A percentile compares a stretch with the other conserved stretches of the same genome.
phyloP scores from a whole-genome alignment of 2,797 vertebrate genomes.

The Paratrypauchen microcephalus region DNA sequence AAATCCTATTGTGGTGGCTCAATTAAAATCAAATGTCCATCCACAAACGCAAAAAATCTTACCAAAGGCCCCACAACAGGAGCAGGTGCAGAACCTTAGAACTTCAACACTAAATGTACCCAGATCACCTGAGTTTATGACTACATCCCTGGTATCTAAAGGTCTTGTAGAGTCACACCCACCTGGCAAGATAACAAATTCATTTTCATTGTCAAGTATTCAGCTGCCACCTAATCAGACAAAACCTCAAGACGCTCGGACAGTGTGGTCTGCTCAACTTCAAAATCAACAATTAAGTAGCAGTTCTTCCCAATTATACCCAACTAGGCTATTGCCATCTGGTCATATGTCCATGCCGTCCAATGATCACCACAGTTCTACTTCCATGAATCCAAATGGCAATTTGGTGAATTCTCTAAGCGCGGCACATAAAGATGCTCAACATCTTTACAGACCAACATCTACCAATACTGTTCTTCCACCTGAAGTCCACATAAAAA shows the following conservation, averaged over 20 bases:
- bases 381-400: constrained; percentile 5
- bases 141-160: constrained; percentile 25
- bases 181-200: background rate
- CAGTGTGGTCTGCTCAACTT: constrained; percentile 72
- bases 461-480: constrained; percentile 27
- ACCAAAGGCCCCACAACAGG: constrained; percentile 48
- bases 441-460: background rate
- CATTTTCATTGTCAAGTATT: background rate
- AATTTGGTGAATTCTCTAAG: background rate
- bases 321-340: constrained; percentile 49
- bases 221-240: constrained; percentile 66
- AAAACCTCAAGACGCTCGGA: constrained; percentile 67
- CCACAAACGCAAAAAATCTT: constrained; percentile 80
- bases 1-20: constrained; percentile 89
- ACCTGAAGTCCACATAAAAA: constrained; percentile 69
- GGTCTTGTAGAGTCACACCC: background rate
- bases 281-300: constrained; percentile 45
- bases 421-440: background rate
- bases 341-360: constrained; percentile 26
- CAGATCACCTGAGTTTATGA: constrained; percentile 47
- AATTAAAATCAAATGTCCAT: constrained; percentile 80
- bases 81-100: constrained; percentile 46
- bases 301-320: constrained; percentile 54
- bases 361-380: constrained; percentile 4
- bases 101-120: constrained; percentile 55